These are phyloP conservation scores for Cerastoderma edule DNA, from an alignment of 2,888 invertebrate species.

Conservation along the genomic window DNA sequence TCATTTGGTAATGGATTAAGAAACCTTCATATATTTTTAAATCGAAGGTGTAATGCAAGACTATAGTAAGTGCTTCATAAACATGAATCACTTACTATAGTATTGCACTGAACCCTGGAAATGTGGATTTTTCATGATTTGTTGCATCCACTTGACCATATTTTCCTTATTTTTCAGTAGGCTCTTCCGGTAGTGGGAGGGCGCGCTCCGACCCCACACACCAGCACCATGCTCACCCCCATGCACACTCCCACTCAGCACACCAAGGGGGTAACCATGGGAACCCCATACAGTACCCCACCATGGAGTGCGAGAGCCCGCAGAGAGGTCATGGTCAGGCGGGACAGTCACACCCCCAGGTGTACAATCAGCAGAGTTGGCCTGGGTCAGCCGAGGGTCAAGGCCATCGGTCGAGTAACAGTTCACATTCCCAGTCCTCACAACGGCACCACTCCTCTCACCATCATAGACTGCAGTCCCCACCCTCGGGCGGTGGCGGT, in stretches of 20 bases:
- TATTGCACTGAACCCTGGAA: too few relatives aligned
- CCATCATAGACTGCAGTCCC: conserved; percentile 66
- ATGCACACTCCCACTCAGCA: conserved; percentile 74
- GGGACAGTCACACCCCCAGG: conserved; percentile 63
- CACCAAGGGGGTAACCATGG: conserved; percentile 64
- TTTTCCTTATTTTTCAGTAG: conserved; percentile 68
- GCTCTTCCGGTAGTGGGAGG: conserved; percentile 77
- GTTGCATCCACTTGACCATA: too few relatives aligned
- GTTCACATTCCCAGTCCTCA: conserved; percentile 67
- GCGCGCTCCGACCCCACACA: conserved; percentile 83
- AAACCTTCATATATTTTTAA: too few relatives aligned
- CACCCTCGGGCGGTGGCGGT: conserved; percentile 61
- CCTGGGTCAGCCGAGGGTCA: conserved; percentile 52
- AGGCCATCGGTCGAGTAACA: conserved; percentile 61
- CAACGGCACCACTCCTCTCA: conserved; percentile 70
- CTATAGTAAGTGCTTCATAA: too few relatives aligned
- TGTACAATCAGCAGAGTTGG: conserved; percentile 68
- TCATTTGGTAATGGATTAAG: too few relatives aligned
- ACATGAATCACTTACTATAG: too few relatives aligned
- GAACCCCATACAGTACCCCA: conserved; percentile 61
- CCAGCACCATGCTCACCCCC: conserved; percentile 81
- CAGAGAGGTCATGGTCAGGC: conserved; percentile 46
- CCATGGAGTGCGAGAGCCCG: conserved; percentile 79
- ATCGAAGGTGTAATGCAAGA: too few relatives aligned
- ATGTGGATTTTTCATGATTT: too few relatives aligned